These are phyloP conservation scores for Cassiopea andromeda DNA, from an alignment of 30 jellyfish, hydroid and myxozoan species.

Conservation along the genomic window DNA sequence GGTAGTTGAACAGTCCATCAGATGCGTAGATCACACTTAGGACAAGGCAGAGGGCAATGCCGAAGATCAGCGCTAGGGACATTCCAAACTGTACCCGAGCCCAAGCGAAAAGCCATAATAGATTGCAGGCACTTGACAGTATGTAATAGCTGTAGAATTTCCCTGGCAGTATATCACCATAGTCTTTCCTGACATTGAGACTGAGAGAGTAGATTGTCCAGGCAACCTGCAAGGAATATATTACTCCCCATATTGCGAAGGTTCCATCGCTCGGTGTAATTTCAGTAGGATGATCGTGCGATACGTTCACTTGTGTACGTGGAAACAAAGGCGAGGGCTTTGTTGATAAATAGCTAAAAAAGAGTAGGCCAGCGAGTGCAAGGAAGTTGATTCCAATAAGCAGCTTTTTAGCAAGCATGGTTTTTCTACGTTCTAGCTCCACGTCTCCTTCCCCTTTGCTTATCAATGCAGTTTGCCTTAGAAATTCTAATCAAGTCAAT, in stretches of 20 bases:
- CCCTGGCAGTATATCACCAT: constrained; percentile 50
- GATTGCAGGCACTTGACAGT: constrained; percentile 42
- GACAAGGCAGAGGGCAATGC: constrained; percentile 42
- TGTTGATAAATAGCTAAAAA: constrained; percentile 31
- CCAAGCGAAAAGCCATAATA: constrained; percentile 66
- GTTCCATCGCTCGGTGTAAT: constrained; percentile 57
- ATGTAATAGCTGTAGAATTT: constrained; percentile 46
- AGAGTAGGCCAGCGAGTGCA: constrained; percentile 16
- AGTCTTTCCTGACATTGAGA: constrained; percentile 28
- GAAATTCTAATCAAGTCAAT: too few species aligned
- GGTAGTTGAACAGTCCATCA: constrained; percentile 45
- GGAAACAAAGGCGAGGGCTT: constrained; percentile 39
- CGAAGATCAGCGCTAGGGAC: constrained; percentile 38
- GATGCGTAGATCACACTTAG: constrained; percentile 37
- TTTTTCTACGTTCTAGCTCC: not conserved
- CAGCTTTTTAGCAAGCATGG: constrained; percentile 26
- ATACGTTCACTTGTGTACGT: constrained; percentile 38
- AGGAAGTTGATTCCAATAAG: constrained; percentile 37
- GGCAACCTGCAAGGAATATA: constrained; percentile 15
- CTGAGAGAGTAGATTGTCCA: constrained; percentile 39
- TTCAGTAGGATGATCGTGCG: constrained; percentile 37
- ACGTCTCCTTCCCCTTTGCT: not conserved
- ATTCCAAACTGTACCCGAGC: constrained; percentile 49
- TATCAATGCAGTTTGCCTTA: not conserved
- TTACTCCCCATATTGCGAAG: constrained; percentile 57